A percentile compares a stretch with the other conserved stretches of the same genome.
Conservation (phyloP, 2,888 invertebrate genomes). For the Oconnorella tubifera region DNA sequence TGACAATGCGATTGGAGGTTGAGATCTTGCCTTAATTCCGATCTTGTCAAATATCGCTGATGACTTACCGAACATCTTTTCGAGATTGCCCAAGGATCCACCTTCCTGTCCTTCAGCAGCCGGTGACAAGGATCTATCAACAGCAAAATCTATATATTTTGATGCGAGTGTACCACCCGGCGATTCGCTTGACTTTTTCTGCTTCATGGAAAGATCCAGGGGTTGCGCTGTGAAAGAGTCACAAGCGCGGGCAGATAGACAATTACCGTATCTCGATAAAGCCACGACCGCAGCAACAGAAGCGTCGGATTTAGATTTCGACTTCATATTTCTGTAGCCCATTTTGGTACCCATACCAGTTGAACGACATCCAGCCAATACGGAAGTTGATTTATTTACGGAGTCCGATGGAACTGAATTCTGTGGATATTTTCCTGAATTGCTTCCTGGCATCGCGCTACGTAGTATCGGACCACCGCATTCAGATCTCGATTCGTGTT, state of each 20-base stretch:
- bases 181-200: neutral
- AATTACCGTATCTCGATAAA: neutral
- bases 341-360: no score
- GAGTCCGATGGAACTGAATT: neutral
- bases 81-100: conserved; percentile 26
- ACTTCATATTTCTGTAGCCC: neutral
- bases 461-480: no score
- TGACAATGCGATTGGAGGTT: neutral
- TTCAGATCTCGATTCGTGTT: no score
- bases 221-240: no score
- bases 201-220: neutral
- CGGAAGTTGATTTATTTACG: neutral
- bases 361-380: no score
- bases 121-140: neutral
- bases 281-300: no score
- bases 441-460: no score
- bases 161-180: neutral
- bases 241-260: neutral
- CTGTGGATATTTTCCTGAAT: no score
- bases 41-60: conserved; percentile 23
- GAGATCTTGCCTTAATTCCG: conserved; percentile 6
- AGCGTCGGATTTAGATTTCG: neutral
- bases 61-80: conserved; percentile 30
- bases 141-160: neutral
- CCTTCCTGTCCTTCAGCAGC: neutral